Evolutionary conservation across 2,888 invertebrate species (phyloP).

Genomic region (Synanthedon formicaeformis): DNA sequence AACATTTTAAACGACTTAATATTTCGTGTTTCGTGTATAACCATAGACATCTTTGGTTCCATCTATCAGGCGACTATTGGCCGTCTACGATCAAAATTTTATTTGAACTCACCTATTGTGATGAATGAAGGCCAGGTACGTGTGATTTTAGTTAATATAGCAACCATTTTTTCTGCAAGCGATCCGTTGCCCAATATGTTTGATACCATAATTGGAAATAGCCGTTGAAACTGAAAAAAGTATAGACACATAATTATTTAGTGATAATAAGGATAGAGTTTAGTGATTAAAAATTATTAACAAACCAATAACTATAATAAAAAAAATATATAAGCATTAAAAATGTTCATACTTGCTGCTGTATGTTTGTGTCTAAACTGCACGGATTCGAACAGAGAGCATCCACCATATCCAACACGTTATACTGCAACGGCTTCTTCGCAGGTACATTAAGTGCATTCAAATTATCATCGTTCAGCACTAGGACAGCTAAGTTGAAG

Average conservation of each 20-base stretch:
- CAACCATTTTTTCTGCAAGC: conserved; percentile 61
- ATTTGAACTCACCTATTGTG: conserved; percentile 41
- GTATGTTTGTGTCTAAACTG: conserved; percentile 67
- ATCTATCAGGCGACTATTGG: no score
- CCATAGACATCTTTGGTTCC: no score
- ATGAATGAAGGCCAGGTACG: conserved; percentile 63
- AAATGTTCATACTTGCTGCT: conserved; percentile 53
- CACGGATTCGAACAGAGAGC: conserved; percentile 71
- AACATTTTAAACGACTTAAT: no score
- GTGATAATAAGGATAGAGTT: neutral
- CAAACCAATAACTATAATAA: neutral
- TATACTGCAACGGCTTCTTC: conserved; percentile 56
- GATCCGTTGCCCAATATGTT: conserved; percentile 62
- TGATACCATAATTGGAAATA: conserved; percentile 65
- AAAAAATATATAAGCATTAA: conserved; percentile 1
- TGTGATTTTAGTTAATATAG: conserved; percentile 58
- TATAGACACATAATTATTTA: neutral
- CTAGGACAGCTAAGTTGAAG: conserved; percentile 69
- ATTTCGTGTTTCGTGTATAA: no score
- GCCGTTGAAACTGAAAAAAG: conserved; percentile 51
- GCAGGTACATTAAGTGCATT: conserved; percentile 60
- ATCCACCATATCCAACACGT: conserved; percentile 68
- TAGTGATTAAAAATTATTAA: neutral
- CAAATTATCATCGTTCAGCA: conserved; percentile 69
- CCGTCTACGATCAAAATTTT: no score